A percentile compares a stretch with the other conserved stretches of the same genome.
These are phyloP conservation scores for Cebus imitator DNA, from an alignment of 2,113 vertebrate species.

Conservation along the genomic window DNA sequence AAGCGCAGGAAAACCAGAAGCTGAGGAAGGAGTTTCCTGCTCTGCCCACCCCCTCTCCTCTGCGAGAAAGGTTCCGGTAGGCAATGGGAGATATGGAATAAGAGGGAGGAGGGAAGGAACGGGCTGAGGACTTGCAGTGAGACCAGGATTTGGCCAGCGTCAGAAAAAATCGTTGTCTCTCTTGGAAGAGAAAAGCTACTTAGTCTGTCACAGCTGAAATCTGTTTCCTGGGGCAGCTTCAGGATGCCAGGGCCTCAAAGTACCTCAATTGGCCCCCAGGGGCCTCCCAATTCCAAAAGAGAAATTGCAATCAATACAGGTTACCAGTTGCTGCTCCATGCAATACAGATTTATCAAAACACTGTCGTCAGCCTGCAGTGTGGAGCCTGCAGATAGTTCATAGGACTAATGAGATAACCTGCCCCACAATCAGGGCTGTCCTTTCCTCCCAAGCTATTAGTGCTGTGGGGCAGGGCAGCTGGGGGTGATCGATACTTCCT, in stretches of 20 bases:
- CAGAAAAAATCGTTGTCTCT: background rate
- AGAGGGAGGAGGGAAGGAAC: background rate
- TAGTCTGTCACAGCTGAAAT: fast-evolving
- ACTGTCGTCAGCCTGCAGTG: slow-evolving; percentile 73
- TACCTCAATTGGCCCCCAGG: background rate
- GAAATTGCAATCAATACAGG: slow-evolving; percentile 83
- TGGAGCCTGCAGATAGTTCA: slow-evolving; percentile 75
- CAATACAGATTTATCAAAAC: slow-evolving; percentile 85
- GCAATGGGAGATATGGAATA: background rate
- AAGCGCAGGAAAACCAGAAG: background rate
- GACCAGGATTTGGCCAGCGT: background rate
- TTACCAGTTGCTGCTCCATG: slow-evolving; percentile 81
- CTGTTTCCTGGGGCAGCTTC: background rate
- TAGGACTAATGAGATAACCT: slow-evolving; percentile 83
- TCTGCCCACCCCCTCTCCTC: fast-evolving
- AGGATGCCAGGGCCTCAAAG: background rate
- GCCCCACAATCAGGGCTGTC: background rate
- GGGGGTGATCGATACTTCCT: slow-evolving; percentile 65
- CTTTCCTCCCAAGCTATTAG: slow-evolving; percentile 37
- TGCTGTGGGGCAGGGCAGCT: background rate
- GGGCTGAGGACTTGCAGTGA: no score
- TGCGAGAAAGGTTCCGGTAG: background rate
- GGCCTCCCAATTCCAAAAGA: slow-evolving; percentile 77
- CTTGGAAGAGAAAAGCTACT: background rate
- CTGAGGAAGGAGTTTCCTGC: background rate